Evolutionary conservation across 2,113 vertebrate species (phyloP).

Genomic region (Ptilorrhoa leucosticta): DNA sequence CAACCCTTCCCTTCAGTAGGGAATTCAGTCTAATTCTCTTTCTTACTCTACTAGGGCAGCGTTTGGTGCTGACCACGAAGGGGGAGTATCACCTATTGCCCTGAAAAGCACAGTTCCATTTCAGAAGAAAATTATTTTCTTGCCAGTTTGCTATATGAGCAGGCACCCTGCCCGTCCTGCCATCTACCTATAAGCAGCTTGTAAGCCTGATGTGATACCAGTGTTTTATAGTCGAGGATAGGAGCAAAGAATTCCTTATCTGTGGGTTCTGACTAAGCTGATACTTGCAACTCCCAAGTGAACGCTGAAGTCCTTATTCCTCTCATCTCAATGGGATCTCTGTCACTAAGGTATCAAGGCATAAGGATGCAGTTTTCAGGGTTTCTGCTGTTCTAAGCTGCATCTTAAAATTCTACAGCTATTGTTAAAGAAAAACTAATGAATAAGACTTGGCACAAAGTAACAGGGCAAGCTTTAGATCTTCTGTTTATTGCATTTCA

Average conservation of each 20-base stretch:
- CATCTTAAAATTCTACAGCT: neutral
- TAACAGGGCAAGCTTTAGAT: neutral
- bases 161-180: neutral
- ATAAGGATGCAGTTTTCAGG: neutral
- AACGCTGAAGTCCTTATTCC: neutral
- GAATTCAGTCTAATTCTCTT: neutral
- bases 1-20: neutral
- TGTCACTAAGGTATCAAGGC: neutral
- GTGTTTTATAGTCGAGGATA: neutral
- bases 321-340: neutral
- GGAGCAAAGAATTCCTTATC: neutral
- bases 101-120: neutral
- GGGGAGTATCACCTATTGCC: neutral
- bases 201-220: neutral
- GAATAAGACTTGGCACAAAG: neutral
- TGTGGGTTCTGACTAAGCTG: neutral
- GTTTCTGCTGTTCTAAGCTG: constrained; percentile 4
- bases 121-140: neutral
- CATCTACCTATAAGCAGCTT: neutral
- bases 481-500: constrained; percentile 1
- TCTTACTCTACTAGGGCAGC: neutral
- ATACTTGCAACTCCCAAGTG: neutral
- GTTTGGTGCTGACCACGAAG: neutral
- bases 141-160: neutral
- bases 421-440: constrained; percentile 8